Conservation (phyloP, 64 coral and sea anemone species). For the Hydrozoanthus tunicans region DNA sequence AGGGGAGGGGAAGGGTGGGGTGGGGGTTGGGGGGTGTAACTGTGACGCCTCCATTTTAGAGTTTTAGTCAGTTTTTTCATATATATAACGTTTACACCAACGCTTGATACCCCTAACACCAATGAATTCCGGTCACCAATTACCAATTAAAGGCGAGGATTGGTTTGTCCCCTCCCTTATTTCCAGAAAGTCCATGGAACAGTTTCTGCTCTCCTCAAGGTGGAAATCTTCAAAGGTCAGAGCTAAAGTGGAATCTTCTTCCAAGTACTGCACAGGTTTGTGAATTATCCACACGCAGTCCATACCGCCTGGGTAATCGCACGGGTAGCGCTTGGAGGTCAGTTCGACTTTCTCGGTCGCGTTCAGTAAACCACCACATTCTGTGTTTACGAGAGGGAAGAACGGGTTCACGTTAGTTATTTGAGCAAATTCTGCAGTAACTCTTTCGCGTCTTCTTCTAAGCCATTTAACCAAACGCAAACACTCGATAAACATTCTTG, state of each 20-base stretch:
- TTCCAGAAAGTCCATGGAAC: conserved; percentile 24
- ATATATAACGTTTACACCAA: no score
- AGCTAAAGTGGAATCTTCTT: background rate
- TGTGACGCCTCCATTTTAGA: no score
- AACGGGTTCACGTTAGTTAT: no score
- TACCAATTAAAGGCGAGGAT: conserved; percentile 2
- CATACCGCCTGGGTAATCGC: background rate
- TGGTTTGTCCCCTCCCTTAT: conserved; percentile 15
- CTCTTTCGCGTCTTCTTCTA: background rate
- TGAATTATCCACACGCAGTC: conserved; percentile 36
- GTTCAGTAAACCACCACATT: background rate
- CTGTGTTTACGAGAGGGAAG: background rate
- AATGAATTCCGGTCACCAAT: no score
- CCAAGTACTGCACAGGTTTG: conserved; percentile 1
- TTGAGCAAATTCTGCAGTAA: background rate
- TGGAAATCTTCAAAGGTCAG: conserved; percentile 41
- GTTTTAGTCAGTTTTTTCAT: no score
- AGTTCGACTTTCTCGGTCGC: background rate
- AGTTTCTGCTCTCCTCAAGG: conserved; percentile 16
- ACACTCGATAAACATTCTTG: background rate
- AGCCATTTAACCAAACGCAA: no score
- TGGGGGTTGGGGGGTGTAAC: no score
- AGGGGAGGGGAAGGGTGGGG: no score
- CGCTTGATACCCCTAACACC: no score
- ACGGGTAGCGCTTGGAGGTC: conserved; percentile 28